phyloP scores from a whole-genome alignment of 1,140 invertebrate genomes.

The Macrostomum lignano region DNA sequence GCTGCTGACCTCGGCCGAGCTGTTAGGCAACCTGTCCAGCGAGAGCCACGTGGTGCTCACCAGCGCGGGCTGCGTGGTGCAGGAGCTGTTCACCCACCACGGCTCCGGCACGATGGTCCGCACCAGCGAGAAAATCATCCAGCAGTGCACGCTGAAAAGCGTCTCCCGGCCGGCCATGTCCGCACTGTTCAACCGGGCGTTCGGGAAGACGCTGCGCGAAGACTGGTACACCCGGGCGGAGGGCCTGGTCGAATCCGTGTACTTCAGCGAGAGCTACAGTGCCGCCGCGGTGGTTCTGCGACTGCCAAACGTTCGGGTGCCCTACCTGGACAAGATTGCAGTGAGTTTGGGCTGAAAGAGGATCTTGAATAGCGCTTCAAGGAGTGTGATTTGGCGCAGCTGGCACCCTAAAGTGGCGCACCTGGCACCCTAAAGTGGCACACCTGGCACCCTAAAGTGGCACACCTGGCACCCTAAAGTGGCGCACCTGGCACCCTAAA shows the following conservation, averaged over 20 bases:
- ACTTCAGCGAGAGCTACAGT: slow-evolving; percentile 11
- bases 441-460: too few relatives aligned
- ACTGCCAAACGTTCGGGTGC: slow-evolving; percentile 7
- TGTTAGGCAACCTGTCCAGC: too few relatives aligned
- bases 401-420: too few relatives aligned
- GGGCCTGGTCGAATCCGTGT: slow-evolving; percentile 10
- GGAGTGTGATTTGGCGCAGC: too few relatives aligned
- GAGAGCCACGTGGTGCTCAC: slow-evolving; percentile 14
- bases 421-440: too few relatives aligned
- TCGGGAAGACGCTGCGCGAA: slow-evolving; percentile 8
- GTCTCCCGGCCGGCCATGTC: slow-evolving; percentile 8
- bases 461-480: too few relatives aligned
- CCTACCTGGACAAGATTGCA: slow-evolving; percentile 13
- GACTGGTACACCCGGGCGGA: slow-evolving; percentile 9
- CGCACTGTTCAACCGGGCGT: slow-evolving; percentile 9
- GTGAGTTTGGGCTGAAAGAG: too few relatives aligned
- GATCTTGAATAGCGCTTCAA: too few relatives aligned
- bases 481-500: too few relatives aligned
- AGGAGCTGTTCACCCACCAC: slow-evolving; percentile 12
- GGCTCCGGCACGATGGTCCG: slow-evolving; percentile 13
- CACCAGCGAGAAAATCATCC: slow-evolving; percentile 9
- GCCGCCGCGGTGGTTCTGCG: slow-evolving; percentile 9
- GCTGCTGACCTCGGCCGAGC: too few relatives aligned
- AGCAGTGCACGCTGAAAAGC: slow-evolving; percentile 7
- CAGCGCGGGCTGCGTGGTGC: slow-evolving; percentile 10